Conservation (phyloP, 2,113 vertebrate species). For the Hucho hucho region DNA sequence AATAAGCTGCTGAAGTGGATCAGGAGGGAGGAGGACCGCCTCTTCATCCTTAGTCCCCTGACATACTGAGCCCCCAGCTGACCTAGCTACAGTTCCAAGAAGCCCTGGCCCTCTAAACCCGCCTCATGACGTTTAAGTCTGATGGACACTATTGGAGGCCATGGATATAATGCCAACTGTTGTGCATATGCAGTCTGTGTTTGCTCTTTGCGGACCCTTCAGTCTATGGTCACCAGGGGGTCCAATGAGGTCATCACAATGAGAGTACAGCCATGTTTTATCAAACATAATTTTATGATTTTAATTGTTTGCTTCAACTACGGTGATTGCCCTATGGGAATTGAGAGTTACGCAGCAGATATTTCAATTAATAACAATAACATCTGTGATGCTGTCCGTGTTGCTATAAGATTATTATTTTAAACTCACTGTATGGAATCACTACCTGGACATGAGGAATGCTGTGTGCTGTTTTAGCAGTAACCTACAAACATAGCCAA, state of each 20-base stretch:
- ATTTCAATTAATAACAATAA: neutral
- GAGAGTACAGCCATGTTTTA: neutral
- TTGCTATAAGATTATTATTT: neutral
- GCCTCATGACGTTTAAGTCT: neutral
- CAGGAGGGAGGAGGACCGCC: slow-evolving; percentile 93
- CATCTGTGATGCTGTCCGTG: neutral
- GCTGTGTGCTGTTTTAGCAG: neutral
- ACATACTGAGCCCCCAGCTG: slow-evolving; percentile 80
- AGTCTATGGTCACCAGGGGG: neutral
- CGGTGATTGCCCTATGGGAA: neutral
- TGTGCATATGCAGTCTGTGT: slow-evolving; percentile 1
- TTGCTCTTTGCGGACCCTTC: neutral
- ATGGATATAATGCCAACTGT: neutral
- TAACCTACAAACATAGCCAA: neutral
- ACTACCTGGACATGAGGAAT: neutral
- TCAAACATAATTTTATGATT: neutral
- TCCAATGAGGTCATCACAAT: neutral
- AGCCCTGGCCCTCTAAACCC: neutral
- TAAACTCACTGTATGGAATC: neutral
- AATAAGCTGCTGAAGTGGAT: slow-evolving; percentile 98
- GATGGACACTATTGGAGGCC: neutral
- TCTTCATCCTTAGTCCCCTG: slow-evolving; percentile 93
- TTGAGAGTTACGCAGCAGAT: neutral
- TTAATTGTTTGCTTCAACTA: neutral
- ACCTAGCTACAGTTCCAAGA: neutral